These are phyloP conservation scores for Pecten maximus DNA, from an alignment of 2,888 invertebrate genomes.

Conservation along the genomic window DNA sequence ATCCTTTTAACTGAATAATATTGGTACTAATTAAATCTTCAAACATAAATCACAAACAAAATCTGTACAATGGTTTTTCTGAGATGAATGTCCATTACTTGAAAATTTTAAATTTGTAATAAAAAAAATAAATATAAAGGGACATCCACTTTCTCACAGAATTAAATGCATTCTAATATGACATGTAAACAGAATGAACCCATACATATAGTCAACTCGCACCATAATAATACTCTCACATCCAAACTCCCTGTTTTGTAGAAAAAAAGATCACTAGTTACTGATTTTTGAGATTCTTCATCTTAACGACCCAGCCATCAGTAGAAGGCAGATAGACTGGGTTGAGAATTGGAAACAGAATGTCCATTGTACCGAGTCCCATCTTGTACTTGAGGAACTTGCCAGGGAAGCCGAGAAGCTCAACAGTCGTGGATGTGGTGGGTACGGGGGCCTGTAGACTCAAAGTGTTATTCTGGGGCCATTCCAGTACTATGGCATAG, in stretches of 20 bases:
- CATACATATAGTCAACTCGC: too few relatives aligned
- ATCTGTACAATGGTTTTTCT: too few relatives aligned
- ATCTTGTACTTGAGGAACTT: background rate
- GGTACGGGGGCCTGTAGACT: background rate
- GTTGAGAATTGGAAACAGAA: background rate
- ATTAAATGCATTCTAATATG: too few relatives aligned
- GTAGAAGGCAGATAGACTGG: background rate
- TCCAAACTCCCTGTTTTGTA: background rate
- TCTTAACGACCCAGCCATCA: background rate
- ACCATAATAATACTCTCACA: too few relatives aligned
- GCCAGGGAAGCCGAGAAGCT: background rate
- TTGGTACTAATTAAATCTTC: too few relatives aligned
- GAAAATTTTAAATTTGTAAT: too few relatives aligned
- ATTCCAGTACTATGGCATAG: background rate
- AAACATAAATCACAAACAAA: too few relatives aligned
- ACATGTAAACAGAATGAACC: too few relatives aligned
- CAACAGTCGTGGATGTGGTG: background rate
- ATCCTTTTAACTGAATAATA: too few relatives aligned
- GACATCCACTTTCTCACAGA: too few relatives aligned
- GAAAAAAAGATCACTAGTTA: background rate
- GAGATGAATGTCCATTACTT: too few relatives aligned
- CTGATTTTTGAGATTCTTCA: conserved; percentile 12
- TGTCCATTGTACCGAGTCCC: background rate
- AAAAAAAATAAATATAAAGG: too few relatives aligned
- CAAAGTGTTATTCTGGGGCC: background rate